A percentile compares a stretch with the other conserved stretches of the same genome.
phyloP scores from a whole-genome alignment of 2,797 vertebrate genomes.

The Gallinago nigripennis region DNA sequence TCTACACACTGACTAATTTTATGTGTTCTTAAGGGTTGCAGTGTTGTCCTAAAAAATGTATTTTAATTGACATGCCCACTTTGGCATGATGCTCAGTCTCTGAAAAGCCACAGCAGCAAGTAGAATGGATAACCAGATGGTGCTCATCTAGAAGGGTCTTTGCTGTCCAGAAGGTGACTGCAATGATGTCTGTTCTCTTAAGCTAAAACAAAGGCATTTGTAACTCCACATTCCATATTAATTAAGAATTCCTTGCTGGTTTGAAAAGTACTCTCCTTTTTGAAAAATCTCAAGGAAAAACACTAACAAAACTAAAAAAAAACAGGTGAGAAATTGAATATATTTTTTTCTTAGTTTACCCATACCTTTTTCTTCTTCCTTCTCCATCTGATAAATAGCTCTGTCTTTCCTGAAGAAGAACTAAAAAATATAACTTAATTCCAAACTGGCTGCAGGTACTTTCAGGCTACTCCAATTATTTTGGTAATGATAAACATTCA shows the following conservation, averaged over 20 bases:
- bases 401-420: not conserved
- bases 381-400: not conserved
- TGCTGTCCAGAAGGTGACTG: conserved; percentile 5
- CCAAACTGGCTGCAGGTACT: not conserved
- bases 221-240: conserved; percentile 48
- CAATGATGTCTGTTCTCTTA: conserved; percentile 54
- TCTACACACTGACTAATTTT: conserved; percentile 9
- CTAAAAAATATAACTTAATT: not conserved
- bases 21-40: not conserved
- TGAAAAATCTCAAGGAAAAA: not conserved
- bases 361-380: not conserved
- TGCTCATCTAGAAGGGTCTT: conserved; percentile 9
- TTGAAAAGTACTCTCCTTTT: conserved; percentile 59
- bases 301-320: conserved; percentile 27
- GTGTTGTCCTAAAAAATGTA: conserved; percentile 27
- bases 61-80: conserved; percentile 59
- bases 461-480: not conserved
- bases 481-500: not conserved
- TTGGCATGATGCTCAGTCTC: conserved; percentile 51
- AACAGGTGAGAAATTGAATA: not conserved
- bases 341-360: not conserved
- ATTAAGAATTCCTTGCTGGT: conserved; percentile 51
- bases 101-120: conserved; percentile 63
- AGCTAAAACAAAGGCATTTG: conserved; percentile 60
- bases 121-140: conserved; percentile 57